phyloP scores from a whole-genome alignment of 2,113 vertebrate species.

The Cisticola juncidis region DNA sequence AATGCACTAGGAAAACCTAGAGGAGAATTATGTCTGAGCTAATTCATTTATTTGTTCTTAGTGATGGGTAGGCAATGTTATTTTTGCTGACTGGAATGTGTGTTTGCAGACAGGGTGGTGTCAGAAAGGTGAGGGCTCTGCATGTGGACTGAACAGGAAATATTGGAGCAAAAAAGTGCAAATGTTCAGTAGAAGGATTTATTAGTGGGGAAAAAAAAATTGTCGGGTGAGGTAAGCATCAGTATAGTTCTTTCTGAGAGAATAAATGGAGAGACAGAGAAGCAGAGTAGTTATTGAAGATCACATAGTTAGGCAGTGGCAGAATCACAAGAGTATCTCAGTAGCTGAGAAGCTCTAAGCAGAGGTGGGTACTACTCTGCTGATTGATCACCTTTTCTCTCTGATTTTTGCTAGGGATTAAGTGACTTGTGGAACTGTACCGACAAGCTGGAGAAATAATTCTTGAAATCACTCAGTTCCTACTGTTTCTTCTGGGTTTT shows the following conservation, averaged over 20 bases:
- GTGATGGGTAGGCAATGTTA: background rate
- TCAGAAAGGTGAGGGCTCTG: background rate
- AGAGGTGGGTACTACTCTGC: background rate
- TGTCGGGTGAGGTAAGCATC: background rate
- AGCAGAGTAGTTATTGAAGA: background rate
- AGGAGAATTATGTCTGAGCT: slow-evolving; percentile 56
- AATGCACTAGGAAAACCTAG: slow-evolving; percentile 39
- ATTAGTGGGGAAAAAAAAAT: background rate
- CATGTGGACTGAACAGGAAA: background rate
- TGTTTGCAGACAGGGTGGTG: background rate
- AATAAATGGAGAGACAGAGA: background rate
- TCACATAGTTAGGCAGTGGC: background rate
- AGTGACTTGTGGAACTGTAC: background rate
- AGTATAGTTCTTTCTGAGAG: background rate
- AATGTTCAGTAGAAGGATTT: background rate
- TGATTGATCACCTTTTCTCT: background rate
- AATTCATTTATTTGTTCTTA: slow-evolving; percentile 51
- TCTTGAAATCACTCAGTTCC: background rate
- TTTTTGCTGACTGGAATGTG: slow-evolving; percentile 40
- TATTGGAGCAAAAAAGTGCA: background rate
- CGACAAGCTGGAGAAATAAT: background rate
- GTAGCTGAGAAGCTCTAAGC: background rate
- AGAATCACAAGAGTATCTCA: background rate
- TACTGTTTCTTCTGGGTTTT: background rate
- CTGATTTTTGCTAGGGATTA: slow-evolving; percentile 1